Conservation (phyloP, 2,888 invertebrate species). For the Cecidostiba fungosa region DNA sequence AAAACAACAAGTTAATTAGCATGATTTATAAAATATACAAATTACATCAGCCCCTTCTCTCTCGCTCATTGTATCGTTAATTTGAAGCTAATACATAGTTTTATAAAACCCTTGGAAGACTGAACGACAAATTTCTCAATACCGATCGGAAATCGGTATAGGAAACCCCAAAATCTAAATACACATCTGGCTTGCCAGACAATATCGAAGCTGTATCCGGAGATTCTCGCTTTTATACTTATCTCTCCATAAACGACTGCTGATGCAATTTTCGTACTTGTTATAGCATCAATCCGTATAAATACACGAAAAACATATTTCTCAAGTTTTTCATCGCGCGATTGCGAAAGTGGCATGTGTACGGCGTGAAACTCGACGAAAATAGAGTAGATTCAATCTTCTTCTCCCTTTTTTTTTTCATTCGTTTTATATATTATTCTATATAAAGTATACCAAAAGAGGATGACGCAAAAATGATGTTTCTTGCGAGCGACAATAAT, state of each 20-base stretch:
- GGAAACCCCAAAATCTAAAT: background rate
- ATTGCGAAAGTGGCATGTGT: slow-evolving; percentile 14
- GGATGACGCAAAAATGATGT: slow-evolving; percentile 26
- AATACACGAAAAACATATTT: slow-evolving; percentile 29
- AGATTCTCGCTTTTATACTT: background rate
- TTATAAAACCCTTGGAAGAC: no score
- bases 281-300: background rate
- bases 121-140: background rate
- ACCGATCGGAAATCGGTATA: background rate
- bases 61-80: no score
- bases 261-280: slow-evolving; percentile 36
- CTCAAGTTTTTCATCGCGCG: slow-evolving; percentile 37
- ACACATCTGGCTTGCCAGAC: background rate
- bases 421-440: background rate
- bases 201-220: background rate
- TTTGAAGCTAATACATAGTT: no score
- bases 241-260: background rate
- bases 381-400: background rate
- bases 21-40: background rate
- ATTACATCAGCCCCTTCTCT: background rate
- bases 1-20: background rate
- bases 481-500: slow-evolving; percentile 2
- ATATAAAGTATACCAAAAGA: background rate
- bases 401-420: no score
- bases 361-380: background rate